Evolutionary conservation across 1,140 invertebrate species (phyloP).

Genomic region (Vanessa atalanta): DNA sequence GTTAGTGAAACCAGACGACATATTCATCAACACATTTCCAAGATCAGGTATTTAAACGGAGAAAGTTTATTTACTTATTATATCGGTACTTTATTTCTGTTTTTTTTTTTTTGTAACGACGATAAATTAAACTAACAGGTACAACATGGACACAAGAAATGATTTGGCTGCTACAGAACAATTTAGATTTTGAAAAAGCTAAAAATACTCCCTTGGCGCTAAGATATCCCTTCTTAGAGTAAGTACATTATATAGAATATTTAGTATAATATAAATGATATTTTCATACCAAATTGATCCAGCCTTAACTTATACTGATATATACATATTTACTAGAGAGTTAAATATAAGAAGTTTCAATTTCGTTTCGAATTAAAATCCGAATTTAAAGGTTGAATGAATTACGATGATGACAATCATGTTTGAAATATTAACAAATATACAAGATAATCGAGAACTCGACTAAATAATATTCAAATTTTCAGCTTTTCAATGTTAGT

Average conservation of each 20-base stretch:
- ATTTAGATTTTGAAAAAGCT: constrained; percentile 80
- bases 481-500: constrained; percentile 21
- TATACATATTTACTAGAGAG: too few species aligned
- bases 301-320: too few species aligned
- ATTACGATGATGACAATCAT: too few species aligned
- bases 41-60: constrained; percentile 34
- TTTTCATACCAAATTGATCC: too few species aligned
- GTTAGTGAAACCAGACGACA: constrained; percentile 27
- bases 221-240: constrained; percentile 50
- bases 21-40: constrained; percentile 35
- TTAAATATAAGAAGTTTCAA: too few species aligned
- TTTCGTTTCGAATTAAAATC: too few species aligned
- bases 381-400: too few species aligned
- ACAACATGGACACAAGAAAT: constrained; percentile 85
- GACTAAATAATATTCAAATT: background rate
- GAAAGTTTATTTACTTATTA: background rate
- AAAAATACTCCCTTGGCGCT: constrained; percentile 34
- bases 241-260: constrained; percentile 12
- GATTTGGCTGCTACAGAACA: constrained; percentile 82
- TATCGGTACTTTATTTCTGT: background rate
- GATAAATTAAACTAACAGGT: constrained; percentile 56
- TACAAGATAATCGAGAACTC: background rate
- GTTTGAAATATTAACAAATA: too few species aligned
- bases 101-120: too few species aligned
- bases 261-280: too few species aligned